Evolutionary conservation across 2,888 invertebrate genomes (phyloP), one percentile per base, ranked within the genome.

Genomic region (Rhagophthalmus giganteus): DNA sequence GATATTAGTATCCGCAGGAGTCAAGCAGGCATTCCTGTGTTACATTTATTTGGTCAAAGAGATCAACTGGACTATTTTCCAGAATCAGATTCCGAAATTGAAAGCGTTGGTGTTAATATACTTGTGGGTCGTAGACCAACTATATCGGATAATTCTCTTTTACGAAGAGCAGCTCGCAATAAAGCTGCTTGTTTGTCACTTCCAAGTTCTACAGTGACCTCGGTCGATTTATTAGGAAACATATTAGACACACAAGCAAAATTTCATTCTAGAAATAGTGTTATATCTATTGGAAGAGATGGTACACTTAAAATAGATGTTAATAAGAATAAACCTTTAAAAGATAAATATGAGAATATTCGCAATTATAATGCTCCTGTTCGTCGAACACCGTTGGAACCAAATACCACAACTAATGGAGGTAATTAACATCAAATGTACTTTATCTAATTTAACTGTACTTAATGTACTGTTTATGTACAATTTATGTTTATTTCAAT

Each of bases 41-140:
- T 87, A 37, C 79, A 82, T 58, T 72, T 91, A 20, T 86, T 88
- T 66, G 90, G 89, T 6, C 74, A 77, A 57, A 76, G 79, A 34
- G 79, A 88, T 64, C 81, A 85, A 55, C 76, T 93, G 39, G 86
- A 89, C 57, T 88, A 85, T 70, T 86, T 86, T 71, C 78, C 79
- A 1, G 76, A 73, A 48, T 76, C 79, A 0, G 82, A 80, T 35
- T 55, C 50, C 1, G 80, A 81, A 14, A 77, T 49, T 45, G 8
- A 45, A 13, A 60, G 60, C 27, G 64, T 65, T n/a, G 67, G 59
- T 42, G 68, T 74, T 53, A 68, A 75, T 26, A 75, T 78, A 9
- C 70, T 78, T 31, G 77, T 79, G 10, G 67, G 67, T 11, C 68
- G 80, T 12, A 76, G 81, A 7, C 72, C 79, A 1, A 75, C 70